Conservation (phyloP, 92 coral and sea anemone genomes). For the Epizoanthus rinbou region DNA sequence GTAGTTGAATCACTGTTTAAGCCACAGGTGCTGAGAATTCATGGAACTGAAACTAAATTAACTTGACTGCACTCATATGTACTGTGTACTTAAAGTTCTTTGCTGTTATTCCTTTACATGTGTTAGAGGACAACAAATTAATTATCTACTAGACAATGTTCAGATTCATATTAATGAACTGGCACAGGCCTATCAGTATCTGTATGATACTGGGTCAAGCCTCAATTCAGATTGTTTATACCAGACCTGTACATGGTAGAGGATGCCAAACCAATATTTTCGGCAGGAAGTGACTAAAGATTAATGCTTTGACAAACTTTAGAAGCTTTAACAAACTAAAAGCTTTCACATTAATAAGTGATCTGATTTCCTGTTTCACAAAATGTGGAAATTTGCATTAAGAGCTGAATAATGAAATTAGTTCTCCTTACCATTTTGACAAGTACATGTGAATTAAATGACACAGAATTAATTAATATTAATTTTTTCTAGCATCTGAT, state of each 20-base stretch:
- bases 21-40: background rate
- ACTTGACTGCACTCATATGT: background rate
- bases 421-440: background rate
- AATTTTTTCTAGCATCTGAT: background rate
- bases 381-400: background rate
- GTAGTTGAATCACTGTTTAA: background rate
- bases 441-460: constrained; percentile 4
- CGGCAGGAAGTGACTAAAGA: background rate
- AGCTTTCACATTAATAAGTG: background rate
- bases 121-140: background rate
- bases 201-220: constrained; percentile 13
- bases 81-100: too few relatives aligned
- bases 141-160: constrained; percentile 16
- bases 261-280: background rate
- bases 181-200: background rate
- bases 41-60: background rate
- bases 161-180: constrained; percentile 6
- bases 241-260: background rate
- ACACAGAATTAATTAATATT: background rate
- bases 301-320: background rate
- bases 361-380: background rate
- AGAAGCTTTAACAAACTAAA: too few relatives aligned
- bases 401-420: background rate
- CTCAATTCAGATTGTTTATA: background rate
- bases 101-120: background rate